These are phyloP conservation scores for Nephila pilipes DNA, from an alignment of 1,140 invertebrate genomes.

Conservation along the genomic window DNA sequence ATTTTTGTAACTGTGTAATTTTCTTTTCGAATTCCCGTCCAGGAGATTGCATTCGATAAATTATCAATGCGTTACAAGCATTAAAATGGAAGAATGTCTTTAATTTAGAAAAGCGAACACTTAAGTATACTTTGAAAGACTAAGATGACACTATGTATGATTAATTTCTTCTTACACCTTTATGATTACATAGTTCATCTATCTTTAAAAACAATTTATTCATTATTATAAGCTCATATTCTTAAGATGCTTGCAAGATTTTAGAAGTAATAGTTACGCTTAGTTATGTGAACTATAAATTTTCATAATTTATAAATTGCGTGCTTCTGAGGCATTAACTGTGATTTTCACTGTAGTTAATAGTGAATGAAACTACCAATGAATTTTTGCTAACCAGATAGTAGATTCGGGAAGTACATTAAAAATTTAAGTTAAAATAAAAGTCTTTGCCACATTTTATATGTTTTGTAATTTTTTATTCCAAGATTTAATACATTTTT, in stretches of 20 bases:
- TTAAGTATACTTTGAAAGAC: not conserved
- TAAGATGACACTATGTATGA: not conserved
- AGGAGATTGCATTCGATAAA: not conserved
- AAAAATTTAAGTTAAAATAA: too few species aligned
- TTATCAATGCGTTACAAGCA: not conserved
- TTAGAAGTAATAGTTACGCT: too few species aligned
- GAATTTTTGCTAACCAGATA: too few species aligned
- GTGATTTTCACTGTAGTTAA: too few species aligned
- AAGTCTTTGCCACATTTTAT: too few species aligned
- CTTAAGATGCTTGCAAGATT: not conserved
- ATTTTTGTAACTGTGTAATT: conserved; percentile 22
- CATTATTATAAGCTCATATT: not conserved
- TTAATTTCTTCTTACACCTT: not conserved
- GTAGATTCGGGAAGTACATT: too few species aligned
- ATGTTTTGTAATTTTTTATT: too few species aligned
- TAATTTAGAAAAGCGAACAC: not conserved
- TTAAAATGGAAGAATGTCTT: not conserved
- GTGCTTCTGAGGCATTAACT: too few species aligned
- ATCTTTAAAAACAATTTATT: not conserved
- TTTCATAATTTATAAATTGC: too few species aligned
- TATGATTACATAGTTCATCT: not conserved
- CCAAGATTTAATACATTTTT: too few species aligned
- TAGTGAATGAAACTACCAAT: too few species aligned
- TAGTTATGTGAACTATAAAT: too few species aligned
- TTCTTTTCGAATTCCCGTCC: not conserved